Percentiles rank a stretch among this genome's conserved stretches.
Evolutionary conservation across 2,888 invertebrate species (phyloP).

Genomic region (Desoria tigrina): DNA sequence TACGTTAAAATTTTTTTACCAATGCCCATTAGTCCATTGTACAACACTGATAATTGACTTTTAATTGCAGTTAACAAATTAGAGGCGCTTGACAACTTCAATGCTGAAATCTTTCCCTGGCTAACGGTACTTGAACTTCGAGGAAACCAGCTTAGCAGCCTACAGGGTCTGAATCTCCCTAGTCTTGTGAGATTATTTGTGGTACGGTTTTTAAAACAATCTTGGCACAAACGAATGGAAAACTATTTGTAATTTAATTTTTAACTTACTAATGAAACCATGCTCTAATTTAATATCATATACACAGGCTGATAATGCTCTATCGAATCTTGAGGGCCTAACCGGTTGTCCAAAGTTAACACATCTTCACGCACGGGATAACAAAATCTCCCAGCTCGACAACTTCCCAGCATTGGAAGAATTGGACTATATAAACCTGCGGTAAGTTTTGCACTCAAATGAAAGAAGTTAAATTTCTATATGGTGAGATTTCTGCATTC

Average conservation of each 20-base stretch:
- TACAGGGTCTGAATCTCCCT: constrained; percentile 35
- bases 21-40: too few species aligned
- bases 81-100: constrained; percentile 27
- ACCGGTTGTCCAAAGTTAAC: constrained; percentile 31
- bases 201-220: constrained; percentile 17
- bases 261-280: too few species aligned
- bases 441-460: constrained; percentile 24
- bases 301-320: constrained; percentile 35
- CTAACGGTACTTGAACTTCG: constrained; percentile 37
- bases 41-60: neutral
- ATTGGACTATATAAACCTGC: constrained; percentile 36
- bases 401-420: constrained; percentile 32
- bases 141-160: constrained; percentile 28
- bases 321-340: constrained; percentile 30
- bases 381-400: constrained; percentile 32
- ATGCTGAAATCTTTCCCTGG: constrained; percentile 28
- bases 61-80: constrained; percentile 29
- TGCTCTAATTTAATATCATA: too few species aligned
- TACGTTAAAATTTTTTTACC: too few species aligned
- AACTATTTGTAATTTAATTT: too few species aligned
- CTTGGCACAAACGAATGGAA: too few species aligned
- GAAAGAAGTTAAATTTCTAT: neutral
- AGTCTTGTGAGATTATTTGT: constrained; percentile 31
- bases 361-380: constrained; percentile 39
- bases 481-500: neutral